Evolutionary conservation across 2,888 invertebrate genomes (phyloP), one percentile per base, ranked within the genome.

Genomic region (Orchesella flavescens): DNA sequence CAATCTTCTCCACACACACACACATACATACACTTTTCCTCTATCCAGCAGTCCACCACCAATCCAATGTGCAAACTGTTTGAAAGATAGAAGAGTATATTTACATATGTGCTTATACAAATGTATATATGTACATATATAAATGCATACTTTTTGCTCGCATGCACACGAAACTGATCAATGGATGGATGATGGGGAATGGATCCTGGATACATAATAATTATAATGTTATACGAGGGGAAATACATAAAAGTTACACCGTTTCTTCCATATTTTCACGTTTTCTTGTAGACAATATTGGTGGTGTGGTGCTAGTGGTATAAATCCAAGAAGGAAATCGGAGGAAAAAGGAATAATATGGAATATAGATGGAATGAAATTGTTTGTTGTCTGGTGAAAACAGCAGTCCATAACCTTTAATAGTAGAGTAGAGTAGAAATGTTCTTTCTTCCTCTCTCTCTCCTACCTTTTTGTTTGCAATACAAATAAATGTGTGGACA

Each of bases 221-320:
- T 73, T 59, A 73, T 73, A 57, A 34, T 72, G 73, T 59, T 43
- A 61, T 44, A 59, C 59, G 59, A 73, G 19, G 46, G 73, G 59
- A 73, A 73, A 73, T 59, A 71, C 71, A 73, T 73, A 73, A 73
- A 73, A 73, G 73, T 73, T 73, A 73, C 73, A 73, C 73, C 73
- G 59, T 13, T 5, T 49, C 63, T 21, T 21, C 59, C 21, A 19
- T 61, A 61, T 13, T 61, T 24, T 61, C 13, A 23, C 4, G 17
- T 21, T 15, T 24, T 24, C 63, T 21, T 63, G 63, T 24, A 44
- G 23, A 49, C 43, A 12, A 17, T 15, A 63, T 17, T n/a, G n/a
- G n/a, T n/a, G n/a, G n/a, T n/a, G n/a, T n/a, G n/a, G n/a, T n/a
- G n/a, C n/a, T n/a, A 24, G 12, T 23, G 15, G 21, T 24, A 71